These are phyloP conservation scores for Coenonympha arcania DNA, from an alignment of 2,888 invertebrate genomes.

Conservation along the genomic window DNA sequence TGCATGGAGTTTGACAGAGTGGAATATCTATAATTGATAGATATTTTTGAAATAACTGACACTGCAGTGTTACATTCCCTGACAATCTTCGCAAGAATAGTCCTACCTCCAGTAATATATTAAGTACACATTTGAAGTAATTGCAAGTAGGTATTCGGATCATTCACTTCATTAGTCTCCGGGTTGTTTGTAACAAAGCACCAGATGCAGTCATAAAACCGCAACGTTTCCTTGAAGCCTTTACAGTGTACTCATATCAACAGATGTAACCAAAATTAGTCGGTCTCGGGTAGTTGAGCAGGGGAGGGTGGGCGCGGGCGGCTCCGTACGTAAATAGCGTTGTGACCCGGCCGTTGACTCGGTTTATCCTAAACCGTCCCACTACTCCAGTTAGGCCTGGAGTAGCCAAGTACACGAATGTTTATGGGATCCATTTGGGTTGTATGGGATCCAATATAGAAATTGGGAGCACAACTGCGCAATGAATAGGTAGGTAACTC, in stretches of 20 bases:
- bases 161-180: neutral
- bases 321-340: conserved; percentile 66
- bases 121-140: too few relatives aligned
- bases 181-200: conserved; percentile 6
- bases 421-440: neutral
- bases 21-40: too few relatives aligned
- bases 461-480: neutral
- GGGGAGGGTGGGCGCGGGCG: conserved; percentile 48
- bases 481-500: too few relatives aligned
- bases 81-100: too few relatives aligned
- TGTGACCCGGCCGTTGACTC: conserved; percentile 74
- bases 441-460: neutral
- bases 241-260: conserved; percentile 37
- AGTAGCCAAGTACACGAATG: conserved; percentile 1
- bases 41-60: too few relatives aligned
- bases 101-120: too few relatives aligned
- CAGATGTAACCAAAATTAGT: conserved; percentile 63
- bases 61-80: too few relatives aligned
- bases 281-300: conserved; percentile 55
- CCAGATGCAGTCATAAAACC: conserved; percentile 6
- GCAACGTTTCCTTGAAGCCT: conserved; percentile 17
- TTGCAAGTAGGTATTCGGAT: too few relatives aligned
- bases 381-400: conserved; percentile 66
- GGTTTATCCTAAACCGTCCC: conserved; percentile 73
- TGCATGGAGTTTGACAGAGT: too few relatives aligned